Base-by-base conservation (phyloP, 2,797 vertebrate genomes). In the Anguilla pacifica region DNA sequence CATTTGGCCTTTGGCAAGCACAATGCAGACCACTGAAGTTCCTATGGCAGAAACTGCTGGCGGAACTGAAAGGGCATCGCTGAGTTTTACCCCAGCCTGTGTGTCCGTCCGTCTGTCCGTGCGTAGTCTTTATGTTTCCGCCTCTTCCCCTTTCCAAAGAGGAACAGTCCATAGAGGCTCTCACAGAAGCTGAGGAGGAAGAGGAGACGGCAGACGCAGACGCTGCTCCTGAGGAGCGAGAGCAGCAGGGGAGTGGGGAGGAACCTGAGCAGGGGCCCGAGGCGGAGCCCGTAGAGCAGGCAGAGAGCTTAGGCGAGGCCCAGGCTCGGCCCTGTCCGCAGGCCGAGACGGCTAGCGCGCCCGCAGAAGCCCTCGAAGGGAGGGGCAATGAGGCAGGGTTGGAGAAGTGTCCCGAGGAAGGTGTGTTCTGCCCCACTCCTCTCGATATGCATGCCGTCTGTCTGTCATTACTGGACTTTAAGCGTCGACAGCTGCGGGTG, bases 81-180 rank as follows among this genome's bases (percentile, higher is more conserved):
- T 89, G 91, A 91, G 94, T 88, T 17, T 67, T 92, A 94, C 94
- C 95, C 95, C 96, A 96, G 94, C 96, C 95, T 96, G 95, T 97
- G 94, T 97, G 96, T 96, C 39, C 39, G 39, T 39, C 39, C 39
- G 39, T 39, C 39, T 2, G 39, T 39, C 39, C 39, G 39, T 39
- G 94, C 96, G 91, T 96, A 95, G 96, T 96, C 93, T 96, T 97
- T 96, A 97, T 96, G 96, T 98, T 91, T 93, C 96, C 95, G 96
- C 97, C 96, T 98, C 96, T 98, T 96, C 97, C 95, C 97, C 94
- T 92, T 97, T 94, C 94, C 94, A 92, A 96, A 97, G 93, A 96
- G 98, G 97, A 98, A 97, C 97, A 98, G 96, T 96, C 95, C 89
- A 95, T 98, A 97, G 96, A 97, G 96, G 96, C 96, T 96, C 96